Evolutionary conservation across 2,113 vertebrate genomes (phyloP), one percentile per base, ranked within the genome.

Genomic region (Thunnus maccoyii): DNA sequence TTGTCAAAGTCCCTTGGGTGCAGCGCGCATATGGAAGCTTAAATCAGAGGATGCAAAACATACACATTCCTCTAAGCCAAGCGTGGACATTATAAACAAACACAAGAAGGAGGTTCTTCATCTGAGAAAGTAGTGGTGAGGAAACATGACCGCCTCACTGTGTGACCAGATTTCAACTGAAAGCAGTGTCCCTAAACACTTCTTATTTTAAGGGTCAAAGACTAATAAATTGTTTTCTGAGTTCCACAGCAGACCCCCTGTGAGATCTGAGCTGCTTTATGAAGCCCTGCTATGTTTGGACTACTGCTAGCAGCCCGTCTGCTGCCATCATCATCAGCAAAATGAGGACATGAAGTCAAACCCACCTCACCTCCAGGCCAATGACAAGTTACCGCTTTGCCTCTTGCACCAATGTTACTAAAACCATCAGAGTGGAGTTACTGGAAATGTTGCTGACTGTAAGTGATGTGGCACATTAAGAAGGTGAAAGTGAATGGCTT

Each of bases 1-100:
- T 81, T 52, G 75, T 83, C 73, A n/a, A 22, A 61, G 71, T 72
- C 83, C 84, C 76, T 25, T 16, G 77, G 82, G 85, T 51, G 52
- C 46, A 76, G 71, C 72, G 67, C 80, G 78, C 89, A 84, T 78
- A 83, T 87, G 91, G 86, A 86, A 89, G 69, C 73, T 64, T 67
- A 80, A 84, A 73, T 72, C 13, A 7, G 69, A 86, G 67, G 61
- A 86, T 72, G 76, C 77, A 17, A 82, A 88, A 86, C 65, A 78
- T 70, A 83, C 58, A 87, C 86, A 88, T 91, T 91, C 86, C 81
- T 51, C 41, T 41, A 36, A 72, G 72, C 57, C 55, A 11, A 67
- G 68, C 36, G 48, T 48, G 30, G 18, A 72, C 70, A 89, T 76
- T 51, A 78, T 67, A 92, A 90, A 87, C 84, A 92, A 92, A 89